phyloP scores from a whole-genome alignment of 2,113 vertebrate genomes.

The Sander vitreus region DNA sequence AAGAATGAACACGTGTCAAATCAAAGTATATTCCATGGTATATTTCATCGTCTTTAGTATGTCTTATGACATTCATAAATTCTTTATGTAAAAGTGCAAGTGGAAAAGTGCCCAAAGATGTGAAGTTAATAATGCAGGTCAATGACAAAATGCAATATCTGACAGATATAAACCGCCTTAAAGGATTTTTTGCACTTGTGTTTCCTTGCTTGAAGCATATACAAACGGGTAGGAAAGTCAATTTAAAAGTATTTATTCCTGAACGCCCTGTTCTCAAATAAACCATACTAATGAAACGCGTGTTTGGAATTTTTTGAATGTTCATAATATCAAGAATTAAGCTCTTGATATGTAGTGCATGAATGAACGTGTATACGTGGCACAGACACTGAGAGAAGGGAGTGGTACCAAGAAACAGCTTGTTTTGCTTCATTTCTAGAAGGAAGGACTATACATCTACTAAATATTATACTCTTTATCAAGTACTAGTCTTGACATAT shows the following conservation, averaged over 20 bases:
- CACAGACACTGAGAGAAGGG: neutral
- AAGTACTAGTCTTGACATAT: slow-evolving; percentile 14
- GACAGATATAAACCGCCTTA: slow-evolving; percentile 22
- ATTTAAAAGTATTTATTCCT: neutral
- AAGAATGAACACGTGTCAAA: slow-evolving; percentile 5
- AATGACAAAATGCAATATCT: slow-evolving; percentile 26
- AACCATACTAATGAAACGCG: neutral
- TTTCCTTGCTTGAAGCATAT: slow-evolving; percentile 9
- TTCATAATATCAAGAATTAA: neutral
- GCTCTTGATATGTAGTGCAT: neutral
- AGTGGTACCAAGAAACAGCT: neutral
- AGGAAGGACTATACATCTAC: neutral
- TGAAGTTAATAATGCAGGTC: slow-evolving; percentile 43
- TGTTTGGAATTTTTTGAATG: neutral
- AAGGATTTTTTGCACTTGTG: neutral
- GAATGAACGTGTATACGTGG: neutral
- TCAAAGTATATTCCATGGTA: neutral
- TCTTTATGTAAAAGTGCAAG: slow-evolving; percentile 1
- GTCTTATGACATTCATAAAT: slow-evolving; percentile 8
- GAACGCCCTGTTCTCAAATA: slow-evolving; percentile 1
- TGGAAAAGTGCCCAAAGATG: slow-evolving; percentile 4
- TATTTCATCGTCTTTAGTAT: neutral
- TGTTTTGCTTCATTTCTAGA: neutral
- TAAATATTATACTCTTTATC: slow-evolving; percentile 6
- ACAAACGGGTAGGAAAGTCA: neutral